These are phyloP conservation scores for Silurus aristotelis DNA, from an alignment of 2,797 vertebrate species.

Conservation along the genomic window DNA sequence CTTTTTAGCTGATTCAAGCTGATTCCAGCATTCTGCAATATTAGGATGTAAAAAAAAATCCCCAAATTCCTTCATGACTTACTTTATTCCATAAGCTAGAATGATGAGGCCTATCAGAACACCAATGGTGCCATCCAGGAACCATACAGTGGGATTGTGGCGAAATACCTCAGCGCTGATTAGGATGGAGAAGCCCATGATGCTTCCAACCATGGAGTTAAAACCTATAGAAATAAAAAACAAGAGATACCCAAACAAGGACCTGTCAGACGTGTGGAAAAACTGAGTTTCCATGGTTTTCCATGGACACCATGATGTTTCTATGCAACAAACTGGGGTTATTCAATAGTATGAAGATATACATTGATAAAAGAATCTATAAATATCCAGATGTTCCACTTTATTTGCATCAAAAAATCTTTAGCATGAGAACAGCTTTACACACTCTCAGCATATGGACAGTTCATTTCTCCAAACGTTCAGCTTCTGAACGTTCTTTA, in stretches of 20 bases:
- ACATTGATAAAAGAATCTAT: too few relatives aligned
- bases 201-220: conserved; percentile 92
- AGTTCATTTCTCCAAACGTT: too few relatives aligned
- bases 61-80: conserved; percentile 54
- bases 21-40: background rate
- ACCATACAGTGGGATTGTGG: conserved; percentile 89
- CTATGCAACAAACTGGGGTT: too few relatives aligned
- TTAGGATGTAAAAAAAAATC: background rate
- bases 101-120: conserved; percentile 94
- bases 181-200: conserved; percentile 98
- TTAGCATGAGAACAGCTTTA: too few relatives aligned
- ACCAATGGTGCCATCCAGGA: conserved; percentile 90
- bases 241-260: background rate
- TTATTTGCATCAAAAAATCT: too few relatives aligned
- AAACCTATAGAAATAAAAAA: conserved; percentile 77
- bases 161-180: conserved; percentile 94
- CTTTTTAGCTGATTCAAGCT: background rate
- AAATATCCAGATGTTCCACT: too few relatives aligned
- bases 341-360: too few relatives aligned
- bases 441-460: too few relatives aligned
- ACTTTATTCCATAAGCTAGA: conserved; percentile 94
- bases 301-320: too few relatives aligned
- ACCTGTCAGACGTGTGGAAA: too few relatives aligned
- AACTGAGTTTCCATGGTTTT: too few relatives aligned
- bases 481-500: too few relatives aligned